Evolutionary conservation across 1,140 invertebrate genomes (phyloP).

Genomic region (Danaus melanippus): DNA sequence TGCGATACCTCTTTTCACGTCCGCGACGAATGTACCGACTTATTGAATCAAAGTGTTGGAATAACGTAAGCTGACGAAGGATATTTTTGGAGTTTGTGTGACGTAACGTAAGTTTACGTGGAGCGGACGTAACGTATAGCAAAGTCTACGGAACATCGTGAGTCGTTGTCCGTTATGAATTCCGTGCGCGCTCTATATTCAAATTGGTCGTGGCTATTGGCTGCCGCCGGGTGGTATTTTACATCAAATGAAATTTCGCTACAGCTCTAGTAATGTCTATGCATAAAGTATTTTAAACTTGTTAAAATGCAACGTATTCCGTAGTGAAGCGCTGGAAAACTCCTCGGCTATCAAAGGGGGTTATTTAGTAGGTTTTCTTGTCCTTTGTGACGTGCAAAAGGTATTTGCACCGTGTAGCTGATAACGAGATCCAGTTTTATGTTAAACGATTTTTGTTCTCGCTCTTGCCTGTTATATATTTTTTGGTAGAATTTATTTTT

Average conservation of each 20-base stretch:
- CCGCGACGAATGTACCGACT: no score
- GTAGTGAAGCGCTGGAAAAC: slow-evolving; percentile 24
- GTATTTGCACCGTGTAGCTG: slow-evolving; percentile 23
- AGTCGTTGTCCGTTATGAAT: slow-evolving; percentile 54
- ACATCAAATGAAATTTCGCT: slow-evolving; percentile 57
- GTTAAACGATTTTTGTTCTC: not conserved
- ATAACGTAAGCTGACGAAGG: no score
- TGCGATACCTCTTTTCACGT: no score
- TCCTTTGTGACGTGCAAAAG: slow-evolving; percentile 30
- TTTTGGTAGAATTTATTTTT: no score
- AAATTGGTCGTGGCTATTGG: slow-evolving; percentile 68
- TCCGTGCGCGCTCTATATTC: slow-evolving; percentile 64
- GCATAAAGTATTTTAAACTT: slow-evolving; percentile 71
- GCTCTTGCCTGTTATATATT: no score
- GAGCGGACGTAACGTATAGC: not conserved
- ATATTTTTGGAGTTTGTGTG: not conserved
- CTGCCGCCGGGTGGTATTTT: slow-evolving; percentile 55
- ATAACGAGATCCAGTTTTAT: slow-evolving; percentile 14
- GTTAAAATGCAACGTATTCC: slow-evolving; percentile 67
- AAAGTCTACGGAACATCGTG: not conserved
- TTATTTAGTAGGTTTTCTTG: slow-evolving; percentile 47
- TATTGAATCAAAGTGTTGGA: no score
- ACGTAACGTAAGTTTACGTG: not conserved
- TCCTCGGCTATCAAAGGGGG: slow-evolving; percentile 44
- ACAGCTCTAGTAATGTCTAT: slow-evolving; percentile 63